Percentiles rank a stretch among this genome's conserved stretches.
phyloP scores from a whole-genome alignment of 2,797 vertebrate species.

The Amniataba percoides region DNA sequence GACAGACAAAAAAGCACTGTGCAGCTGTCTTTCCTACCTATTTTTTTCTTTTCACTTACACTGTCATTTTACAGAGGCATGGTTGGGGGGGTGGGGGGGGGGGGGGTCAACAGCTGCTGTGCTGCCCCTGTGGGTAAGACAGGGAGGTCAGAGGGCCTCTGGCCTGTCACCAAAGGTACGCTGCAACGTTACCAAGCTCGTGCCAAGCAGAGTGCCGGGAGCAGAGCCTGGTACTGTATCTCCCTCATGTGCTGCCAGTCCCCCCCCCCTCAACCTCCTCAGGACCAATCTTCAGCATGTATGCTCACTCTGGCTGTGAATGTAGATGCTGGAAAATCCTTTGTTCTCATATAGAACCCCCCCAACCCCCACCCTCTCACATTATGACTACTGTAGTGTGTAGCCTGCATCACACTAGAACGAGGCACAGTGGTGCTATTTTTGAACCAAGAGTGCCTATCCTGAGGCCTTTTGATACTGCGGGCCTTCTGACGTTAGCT shows the following conservation, averaged over 20 bases:
- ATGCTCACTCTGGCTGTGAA: constrained; percentile 19
- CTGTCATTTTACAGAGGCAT: background rate
- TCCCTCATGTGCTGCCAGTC: constrained; percentile 33
- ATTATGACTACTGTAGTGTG: constrained; percentile 47
- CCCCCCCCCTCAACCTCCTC: background rate
- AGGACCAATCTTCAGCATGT: constrained; percentile 39
- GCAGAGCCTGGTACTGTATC: constrained; percentile 23
- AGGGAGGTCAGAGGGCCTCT: constrained; percentile 69
- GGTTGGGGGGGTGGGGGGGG: no score
- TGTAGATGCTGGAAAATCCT: constrained; percentile 39
- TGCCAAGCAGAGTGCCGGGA: constrained; percentile 38
- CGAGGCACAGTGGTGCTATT: constrained; percentile 46
- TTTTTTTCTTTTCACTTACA: background rate
- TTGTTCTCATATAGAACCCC: constrained; percentile 51
- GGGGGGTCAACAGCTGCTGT: constrained; percentile 60
- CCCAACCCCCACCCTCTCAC: background rate
- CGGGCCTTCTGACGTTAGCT: constrained; percentile 21
- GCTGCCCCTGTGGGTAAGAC: constrained; percentile 69
- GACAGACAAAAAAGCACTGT: constrained; percentile 11
- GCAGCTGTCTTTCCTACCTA: background rate
- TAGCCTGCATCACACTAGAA: constrained; percentile 46
- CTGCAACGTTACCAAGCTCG: constrained; percentile 37
- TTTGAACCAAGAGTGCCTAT: constrained; percentile 44
- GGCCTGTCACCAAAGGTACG: constrained; percentile 50
- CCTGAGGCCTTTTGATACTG: constrained; percentile 32